Percentiles rank a stretch among this genome's conserved stretches.
phyloP scores from a whole-genome alignment of 2,888 invertebrate species.

The Oligia latruncula region DNA sequence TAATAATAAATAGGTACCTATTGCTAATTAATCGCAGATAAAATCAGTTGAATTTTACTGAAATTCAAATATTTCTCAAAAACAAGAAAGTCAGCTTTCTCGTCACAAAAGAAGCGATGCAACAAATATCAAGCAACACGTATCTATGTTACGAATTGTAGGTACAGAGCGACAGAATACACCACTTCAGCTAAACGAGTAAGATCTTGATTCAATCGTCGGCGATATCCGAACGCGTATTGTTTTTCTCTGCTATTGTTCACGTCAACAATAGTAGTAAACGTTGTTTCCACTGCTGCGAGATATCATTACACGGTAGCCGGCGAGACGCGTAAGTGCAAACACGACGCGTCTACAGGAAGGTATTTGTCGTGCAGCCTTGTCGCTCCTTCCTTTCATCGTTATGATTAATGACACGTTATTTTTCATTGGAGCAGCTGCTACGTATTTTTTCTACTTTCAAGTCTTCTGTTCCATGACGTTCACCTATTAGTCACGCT shows the following conservation, averaged over 20 bases:
- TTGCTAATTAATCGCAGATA: neutral
- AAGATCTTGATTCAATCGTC: slow-evolving; percentile 72
- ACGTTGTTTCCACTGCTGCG: slow-evolving; percentile 72
- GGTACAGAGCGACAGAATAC: slow-evolving; percentile 36
- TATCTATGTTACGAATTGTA: slow-evolving; percentile 21
- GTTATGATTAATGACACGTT: slow-evolving; percentile 88
- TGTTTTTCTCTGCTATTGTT: slow-evolving; percentile 75
- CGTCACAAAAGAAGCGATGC: slow-evolving; percentile 4
- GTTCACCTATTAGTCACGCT: slow-evolving; percentile 86
- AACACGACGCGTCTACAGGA: slow-evolving; percentile 78
- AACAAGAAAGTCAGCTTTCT: neutral
- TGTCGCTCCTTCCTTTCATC: slow-evolving; percentile 85
- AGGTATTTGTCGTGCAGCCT: slow-evolving; percentile 85
- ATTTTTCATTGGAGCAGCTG: slow-evolving; percentile 89
- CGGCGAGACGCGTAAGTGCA: slow-evolving; percentile 75
- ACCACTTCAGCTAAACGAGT: slow-evolving; percentile 52
- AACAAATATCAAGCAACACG: neutral
- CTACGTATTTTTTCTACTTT: slow-evolving; percentile 85
- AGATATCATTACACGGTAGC: slow-evolving; percentile 72
- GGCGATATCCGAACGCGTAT: slow-evolving; percentile 71
- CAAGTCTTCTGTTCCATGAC: slow-evolving; percentile 85
- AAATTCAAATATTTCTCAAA: neutral
- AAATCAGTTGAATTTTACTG: neutral
- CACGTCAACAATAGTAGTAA: slow-evolving; percentile 74
- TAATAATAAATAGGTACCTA: neutral